Base-by-base conservation (phyloP, 2,888 invertebrate species). In the Drosophila emarginata region DNA sequence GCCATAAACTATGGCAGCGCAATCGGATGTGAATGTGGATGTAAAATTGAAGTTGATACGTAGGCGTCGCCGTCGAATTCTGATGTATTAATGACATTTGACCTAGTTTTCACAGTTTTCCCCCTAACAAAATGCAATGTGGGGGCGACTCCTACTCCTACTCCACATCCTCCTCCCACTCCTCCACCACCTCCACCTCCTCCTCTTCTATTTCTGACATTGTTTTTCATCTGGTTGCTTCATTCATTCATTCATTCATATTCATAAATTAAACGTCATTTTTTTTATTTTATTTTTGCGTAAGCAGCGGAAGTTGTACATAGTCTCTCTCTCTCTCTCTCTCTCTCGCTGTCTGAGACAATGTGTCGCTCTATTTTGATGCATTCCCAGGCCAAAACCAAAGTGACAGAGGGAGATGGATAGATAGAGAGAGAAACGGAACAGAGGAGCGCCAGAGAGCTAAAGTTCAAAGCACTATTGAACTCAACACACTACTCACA, bases 401-500 rank as follows among this genome's bases (percentile, higher is more conserved):
- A 21, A 7, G 28, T 58, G 68, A 52, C 39, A 18, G 52, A 50
- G 56, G 32, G 57, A 62, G 62, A 64, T 39, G 26, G 58, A 23
- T 15, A 69, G 23, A 50, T 53, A n/a, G 15, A 21, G 23, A 9
- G 21, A 18, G 7, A 9, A 32, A 26, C 26, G 26, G 26, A 32
- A 56, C 32, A 21, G 56, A 57, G 57, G 37, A 61, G 52, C 18
- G 45, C 18, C 45, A 36, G 60, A 32, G 60, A 80, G 74, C 75
- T 75, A 84, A 81, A 84, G 84, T 87, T 84, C 84, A 84, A 82
- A 84, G 84, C 87, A 87, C 84, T 87, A 81, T 87, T 87, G 87
- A 87, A 87, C 87, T 86, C 83, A 52, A 57, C 69, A 68, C 60
- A 45, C 37, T 21, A 61, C 36, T 15, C 52, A 28, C 32, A 51